phyloP scores from a whole-genome alignment of 2,113 vertebrate genomes.

The Sinocyclocheilus anshuiensis region DNA sequence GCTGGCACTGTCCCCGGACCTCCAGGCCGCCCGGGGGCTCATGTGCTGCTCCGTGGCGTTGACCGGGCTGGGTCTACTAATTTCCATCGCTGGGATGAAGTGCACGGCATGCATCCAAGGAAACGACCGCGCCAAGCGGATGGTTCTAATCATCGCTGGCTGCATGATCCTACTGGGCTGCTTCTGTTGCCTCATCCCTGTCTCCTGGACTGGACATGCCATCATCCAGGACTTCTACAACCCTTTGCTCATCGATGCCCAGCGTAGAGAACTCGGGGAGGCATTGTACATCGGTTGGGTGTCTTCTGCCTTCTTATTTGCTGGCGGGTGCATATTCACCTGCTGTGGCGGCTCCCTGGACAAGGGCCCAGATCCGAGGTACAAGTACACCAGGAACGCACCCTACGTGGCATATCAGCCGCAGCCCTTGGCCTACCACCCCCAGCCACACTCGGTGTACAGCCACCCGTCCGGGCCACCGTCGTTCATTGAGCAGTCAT shows the following conservation, averaged over 20 bases:
- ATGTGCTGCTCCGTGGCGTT: slow-evolving; percentile 82
- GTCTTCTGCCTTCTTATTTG: slow-evolving; percentile 70
- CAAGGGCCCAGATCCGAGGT: slow-evolving; percentile 53
- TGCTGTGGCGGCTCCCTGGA: slow-evolving; percentile 66
- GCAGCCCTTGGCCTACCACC: slow-evolving; percentile 44
- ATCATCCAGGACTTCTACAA: slow-evolving; percentile 82
- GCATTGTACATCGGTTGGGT: slow-evolving; percentile 83
- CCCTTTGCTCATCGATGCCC: slow-evolving; percentile 73
- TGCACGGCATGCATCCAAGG: slow-evolving; percentile 75
- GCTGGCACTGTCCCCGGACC: slow-evolving; percentile 78
- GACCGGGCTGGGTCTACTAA: slow-evolving; percentile 74
- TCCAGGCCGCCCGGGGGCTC: slow-evolving; percentile 84
- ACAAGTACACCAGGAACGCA: slow-evolving; percentile 61
- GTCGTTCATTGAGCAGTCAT: slow-evolving; percentile 62
- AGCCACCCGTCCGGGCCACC: slow-evolving; percentile 64
- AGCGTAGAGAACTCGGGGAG: slow-evolving; percentile 79
- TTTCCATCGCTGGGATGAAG: slow-evolving; percentile 78
- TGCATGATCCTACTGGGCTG: slow-evolving; percentile 70
- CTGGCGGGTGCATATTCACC: slow-evolving; percentile 74
- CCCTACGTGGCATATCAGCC: slow-evolving; percentile 65
- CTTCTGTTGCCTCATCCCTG: slow-evolving; percentile 73
- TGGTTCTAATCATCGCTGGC: slow-evolving; percentile 73
- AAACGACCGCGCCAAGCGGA: slow-evolving; percentile 67
- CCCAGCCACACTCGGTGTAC: slow-evolving; percentile 60
- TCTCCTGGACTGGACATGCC: slow-evolving; percentile 78